Base-by-base conservation (phyloP, 2,797 vertebrate genomes). In the Nyctalus aviator region DNA sequence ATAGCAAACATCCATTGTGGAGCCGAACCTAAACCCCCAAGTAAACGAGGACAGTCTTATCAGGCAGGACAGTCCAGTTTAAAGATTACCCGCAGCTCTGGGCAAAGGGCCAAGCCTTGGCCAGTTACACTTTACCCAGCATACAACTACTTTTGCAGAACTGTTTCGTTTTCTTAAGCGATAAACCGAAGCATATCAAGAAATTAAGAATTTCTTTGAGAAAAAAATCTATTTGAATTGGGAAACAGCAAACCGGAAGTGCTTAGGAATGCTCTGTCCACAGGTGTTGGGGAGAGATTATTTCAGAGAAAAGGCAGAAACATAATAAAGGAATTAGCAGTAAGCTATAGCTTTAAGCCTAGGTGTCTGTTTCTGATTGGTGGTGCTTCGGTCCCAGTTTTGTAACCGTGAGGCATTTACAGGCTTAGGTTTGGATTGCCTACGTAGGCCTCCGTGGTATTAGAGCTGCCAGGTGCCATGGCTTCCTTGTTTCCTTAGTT, bases 201-300 rank as follows among this genome's bases (percentile, higher is more conserved):
- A 57, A 53, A 48, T 59, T 35, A 21, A 59, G 37, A n/a, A 11
- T 48, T 71, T 71, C 41, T 79, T 72, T 72, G n/a, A 82, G 68
- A 55, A 3, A 62, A 73, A 62, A 15, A 27, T 57, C 17, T 27
- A 15, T 77, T 57, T 37, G 62, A 32, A 46, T 30, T 9, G 25
- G 17, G 50, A 48, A 77, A 9, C 17, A 30, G 27, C 17, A 37
- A 84, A 23, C 17, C 0, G 2, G 81, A 68, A 23, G 3, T 69
- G 25, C 12, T 69, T 27, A 77, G 82, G 8, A 48, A 14, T 20
- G 15, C 35, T 32, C 3, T 2, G 0, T 6, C 0, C 0, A 57
- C 69, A 73, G 41, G 44, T 23, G 6, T 25, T 35, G 12, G 55
- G 12, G 37, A 64, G 55, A 41, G 32, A 44, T 46, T 13, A 20